Conservation (phyloP, 2,797 vertebrate species). For the Clarias fuscus region DNA sequence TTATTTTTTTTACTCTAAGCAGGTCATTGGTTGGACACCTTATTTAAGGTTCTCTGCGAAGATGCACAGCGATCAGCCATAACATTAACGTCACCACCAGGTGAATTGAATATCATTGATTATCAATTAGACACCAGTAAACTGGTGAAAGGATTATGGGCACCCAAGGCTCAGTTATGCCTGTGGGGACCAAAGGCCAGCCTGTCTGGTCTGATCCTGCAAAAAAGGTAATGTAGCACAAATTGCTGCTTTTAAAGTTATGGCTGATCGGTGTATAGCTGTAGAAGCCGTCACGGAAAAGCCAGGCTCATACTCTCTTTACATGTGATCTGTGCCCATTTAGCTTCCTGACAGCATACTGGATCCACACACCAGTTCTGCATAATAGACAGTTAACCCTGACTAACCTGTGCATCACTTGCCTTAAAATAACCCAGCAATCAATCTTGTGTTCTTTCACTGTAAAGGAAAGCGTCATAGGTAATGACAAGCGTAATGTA, state of each 20-base stretch:
- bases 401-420: slow-evolving; percentile 44
- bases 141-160: too few relatives aligned
- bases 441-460: slow-evolving; percentile 40
- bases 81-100: too few relatives aligned
- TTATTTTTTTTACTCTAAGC: too few relatives aligned
- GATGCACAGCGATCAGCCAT: not conserved
- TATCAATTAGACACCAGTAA: too few relatives aligned
- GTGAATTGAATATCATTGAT: too few relatives aligned
- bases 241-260: too few relatives aligned
- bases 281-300: slow-evolving; percentile 24
- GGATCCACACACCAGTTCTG: slow-evolving; percentile 48
- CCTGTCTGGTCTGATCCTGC: too few relatives aligned
- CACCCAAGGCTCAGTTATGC: too few relatives aligned
- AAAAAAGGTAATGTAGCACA: too few relatives aligned
- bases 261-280: not conserved
- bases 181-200: too few relatives aligned
- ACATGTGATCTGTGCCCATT: slow-evolving; percentile 48
- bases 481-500: slow-evolving; percentile 48
- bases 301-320: slow-evolving; percentile 28
- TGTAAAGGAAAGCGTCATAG: slow-evolving; percentile 30
- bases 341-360: slow-evolving; percentile 46
- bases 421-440: slow-evolving; percentile 50
- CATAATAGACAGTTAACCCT: slow-evolving; percentile 57
- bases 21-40: not conserved
- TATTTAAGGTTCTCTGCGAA: not conserved